Evolutionary conservation across 53 echinoderm and acorn worm species (phyloP).

Genomic region (Henricia sp.): DNA sequence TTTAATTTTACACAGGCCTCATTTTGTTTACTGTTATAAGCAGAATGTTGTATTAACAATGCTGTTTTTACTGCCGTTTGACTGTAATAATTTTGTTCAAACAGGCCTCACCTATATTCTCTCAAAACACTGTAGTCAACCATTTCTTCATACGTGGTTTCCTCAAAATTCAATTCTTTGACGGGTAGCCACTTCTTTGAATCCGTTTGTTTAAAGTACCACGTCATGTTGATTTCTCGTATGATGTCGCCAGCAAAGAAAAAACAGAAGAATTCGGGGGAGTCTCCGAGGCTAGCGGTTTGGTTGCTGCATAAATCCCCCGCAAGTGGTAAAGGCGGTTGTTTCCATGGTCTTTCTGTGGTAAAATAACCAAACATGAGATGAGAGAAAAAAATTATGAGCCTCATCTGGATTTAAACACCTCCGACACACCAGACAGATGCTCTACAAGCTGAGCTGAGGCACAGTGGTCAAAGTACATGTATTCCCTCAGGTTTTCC

Average conservation of each 20-base stretch:
- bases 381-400: too few species aligned
- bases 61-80: too few species aligned
- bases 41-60: too few species aligned
- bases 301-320: constrained; percentile 16
- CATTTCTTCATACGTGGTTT: constrained; percentile 11
- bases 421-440: too few species aligned
- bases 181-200: constrained; percentile 4
- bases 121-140: neutral
- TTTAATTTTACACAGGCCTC: too few species aligned
- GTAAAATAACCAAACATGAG: too few species aligned
- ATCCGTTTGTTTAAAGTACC: constrained; percentile 11
- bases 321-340: neutral
- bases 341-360: neutral
- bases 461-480: too few species aligned
- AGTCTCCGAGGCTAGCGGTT: constrained; percentile 1
- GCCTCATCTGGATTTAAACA: too few species aligned
- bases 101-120: constrained; percentile 3
- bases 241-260: constrained; percentile 25
- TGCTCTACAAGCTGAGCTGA: too few species aligned
- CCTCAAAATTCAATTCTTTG: neutral
- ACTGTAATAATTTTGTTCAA: too few species aligned
- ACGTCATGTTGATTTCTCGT: neutral
- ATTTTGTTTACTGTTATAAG: too few species aligned
- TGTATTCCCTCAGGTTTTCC: too few species aligned
- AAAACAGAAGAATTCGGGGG: constrained; percentile 25